Conservation (phyloP, 2,797 vertebrate genomes). For the Typhlichthys eigenmanni region DNA sequence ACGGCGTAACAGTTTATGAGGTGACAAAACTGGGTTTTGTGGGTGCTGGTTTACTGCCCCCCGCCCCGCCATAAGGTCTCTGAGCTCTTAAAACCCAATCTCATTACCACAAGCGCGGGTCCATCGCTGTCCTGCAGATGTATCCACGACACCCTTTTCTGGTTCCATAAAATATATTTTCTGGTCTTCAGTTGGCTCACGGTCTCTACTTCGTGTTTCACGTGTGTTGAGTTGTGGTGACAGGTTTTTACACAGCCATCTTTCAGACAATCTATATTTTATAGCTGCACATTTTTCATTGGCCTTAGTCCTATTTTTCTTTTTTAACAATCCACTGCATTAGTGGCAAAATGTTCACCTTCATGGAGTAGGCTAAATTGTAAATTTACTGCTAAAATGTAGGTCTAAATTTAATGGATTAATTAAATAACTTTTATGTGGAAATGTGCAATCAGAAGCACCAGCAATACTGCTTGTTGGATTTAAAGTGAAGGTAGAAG, state of each 20-base stretch:
- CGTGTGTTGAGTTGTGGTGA: background rate
- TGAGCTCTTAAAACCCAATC: constrained; percentile 13
- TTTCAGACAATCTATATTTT: too few relatives aligned
- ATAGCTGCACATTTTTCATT: too few relatives aligned
- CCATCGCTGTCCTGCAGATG: background rate
- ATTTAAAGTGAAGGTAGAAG: background rate
- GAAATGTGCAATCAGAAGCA: background rate
- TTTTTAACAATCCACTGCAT: too few relatives aligned
- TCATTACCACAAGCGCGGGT: constrained; percentile 1
- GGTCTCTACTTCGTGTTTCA: background rate
- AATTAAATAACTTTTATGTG: background rate
- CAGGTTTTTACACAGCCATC: too few relatives aligned
- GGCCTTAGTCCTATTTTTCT: too few relatives aligned
- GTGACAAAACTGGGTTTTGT: constrained; percentile 7
- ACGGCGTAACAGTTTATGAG: constrained; percentile 16
- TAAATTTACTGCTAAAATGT: too few relatives aligned
- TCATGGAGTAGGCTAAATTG: too few relatives aligned
- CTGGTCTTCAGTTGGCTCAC: background rate
- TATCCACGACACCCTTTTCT: background rate
- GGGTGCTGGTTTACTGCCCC: constrained; percentile 9
- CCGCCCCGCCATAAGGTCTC: background rate
- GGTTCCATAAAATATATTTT: constrained; percentile 3
- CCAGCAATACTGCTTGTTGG: too few relatives aligned
- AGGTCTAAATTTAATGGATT: too few relatives aligned
- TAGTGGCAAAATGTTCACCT: too few relatives aligned